phyloP scores from a whole-genome alignment of 2,888 invertebrate genomes.

The Melanostoma scalare region DNA sequence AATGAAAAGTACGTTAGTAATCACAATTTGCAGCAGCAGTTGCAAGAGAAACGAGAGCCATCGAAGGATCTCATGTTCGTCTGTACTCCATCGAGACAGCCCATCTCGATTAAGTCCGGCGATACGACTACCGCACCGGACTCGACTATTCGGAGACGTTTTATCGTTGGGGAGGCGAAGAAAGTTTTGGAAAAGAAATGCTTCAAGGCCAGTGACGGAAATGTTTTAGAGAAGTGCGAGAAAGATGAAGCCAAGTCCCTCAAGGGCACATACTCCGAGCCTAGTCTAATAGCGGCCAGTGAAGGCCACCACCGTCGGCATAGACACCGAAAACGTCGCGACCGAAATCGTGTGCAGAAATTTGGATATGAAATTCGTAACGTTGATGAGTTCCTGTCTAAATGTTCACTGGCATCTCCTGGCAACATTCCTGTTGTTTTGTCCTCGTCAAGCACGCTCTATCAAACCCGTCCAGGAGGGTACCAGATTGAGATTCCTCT shows the following conservation, averaged over 20 bases:
- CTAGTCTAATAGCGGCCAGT: conserved; percentile 80
- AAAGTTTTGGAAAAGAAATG: conserved; percentile 59
- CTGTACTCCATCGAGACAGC: conserved; percentile 80
- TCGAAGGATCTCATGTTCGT: conserved; percentile 81
- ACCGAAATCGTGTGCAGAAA: conserved; percentile 79
- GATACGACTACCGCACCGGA: conserved; percentile 75
- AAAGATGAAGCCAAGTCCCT: conserved; percentile 76
- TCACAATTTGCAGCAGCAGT: conserved; percentile 80
- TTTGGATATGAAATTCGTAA: conserved; percentile 92
- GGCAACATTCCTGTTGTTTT: conserved; percentile 93
- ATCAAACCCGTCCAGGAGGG: conserved; percentile 88
- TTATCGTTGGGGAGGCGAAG: conserved; percentile 53
- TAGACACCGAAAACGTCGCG: conserved; percentile 80
- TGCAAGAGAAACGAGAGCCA: conserved; percentile 77
- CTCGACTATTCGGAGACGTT: conserved; percentile 55
- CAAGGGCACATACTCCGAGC: conserved; percentile 81
- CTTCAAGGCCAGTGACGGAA: conserved; percentile 65
- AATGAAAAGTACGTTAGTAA: conserved; percentile 81
- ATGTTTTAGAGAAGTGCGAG: conserved; percentile 71
- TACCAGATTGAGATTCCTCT: conserved; percentile 87
- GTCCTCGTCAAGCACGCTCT: conserved; percentile 88
- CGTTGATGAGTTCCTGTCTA: conserved; percentile 89
- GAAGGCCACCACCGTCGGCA: conserved; percentile 80
- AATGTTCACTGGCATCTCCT: conserved; percentile 90
- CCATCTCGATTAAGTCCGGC: conserved; percentile 75